Conservation (phyloP, 2,113 vertebrate species). For the Poecile atricapillus region DNA sequence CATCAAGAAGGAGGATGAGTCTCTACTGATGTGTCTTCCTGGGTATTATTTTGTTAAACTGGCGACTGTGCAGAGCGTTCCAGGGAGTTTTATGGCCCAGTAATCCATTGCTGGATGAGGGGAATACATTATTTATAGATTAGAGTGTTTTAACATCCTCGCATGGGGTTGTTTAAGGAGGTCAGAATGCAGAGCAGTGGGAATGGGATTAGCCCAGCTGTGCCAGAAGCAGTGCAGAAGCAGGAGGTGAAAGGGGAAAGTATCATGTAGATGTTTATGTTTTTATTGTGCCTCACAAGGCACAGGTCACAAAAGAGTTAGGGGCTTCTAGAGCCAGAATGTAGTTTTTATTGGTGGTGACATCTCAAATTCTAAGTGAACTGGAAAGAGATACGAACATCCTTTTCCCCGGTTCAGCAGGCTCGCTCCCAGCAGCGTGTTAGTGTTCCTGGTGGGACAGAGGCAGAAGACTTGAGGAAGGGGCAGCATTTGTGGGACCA, state of each 20-base stretch:
- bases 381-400: background rate
- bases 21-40: background rate
- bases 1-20: background rate
- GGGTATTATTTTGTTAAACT: background rate
- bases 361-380: background rate
- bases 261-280: background rate
- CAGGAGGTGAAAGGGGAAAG: background rate
- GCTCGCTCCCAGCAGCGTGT: background rate
- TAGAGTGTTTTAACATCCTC: constrained; percentile 38
- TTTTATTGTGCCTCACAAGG: background rate
- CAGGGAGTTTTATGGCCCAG: constrained; percentile 32
- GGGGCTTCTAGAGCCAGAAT: background rate
- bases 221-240: background rate
- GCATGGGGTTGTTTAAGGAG: constrained; percentile 22
- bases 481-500: background rate
- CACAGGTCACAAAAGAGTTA: background rate
- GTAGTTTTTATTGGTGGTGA: background rate
- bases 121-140: constrained; percentile 61
- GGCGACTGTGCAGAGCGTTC: background rate
- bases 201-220: constrained; percentile 23
- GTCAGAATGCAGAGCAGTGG: background rate
- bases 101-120: constrained; percentile 44
- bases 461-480: background rate
- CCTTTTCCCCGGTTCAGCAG: background rate
- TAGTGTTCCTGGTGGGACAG: background rate